Evolutionary conservation across 2,888 invertebrate genomes (phyloP).

Genomic region (Adineta ricciae): DNA sequence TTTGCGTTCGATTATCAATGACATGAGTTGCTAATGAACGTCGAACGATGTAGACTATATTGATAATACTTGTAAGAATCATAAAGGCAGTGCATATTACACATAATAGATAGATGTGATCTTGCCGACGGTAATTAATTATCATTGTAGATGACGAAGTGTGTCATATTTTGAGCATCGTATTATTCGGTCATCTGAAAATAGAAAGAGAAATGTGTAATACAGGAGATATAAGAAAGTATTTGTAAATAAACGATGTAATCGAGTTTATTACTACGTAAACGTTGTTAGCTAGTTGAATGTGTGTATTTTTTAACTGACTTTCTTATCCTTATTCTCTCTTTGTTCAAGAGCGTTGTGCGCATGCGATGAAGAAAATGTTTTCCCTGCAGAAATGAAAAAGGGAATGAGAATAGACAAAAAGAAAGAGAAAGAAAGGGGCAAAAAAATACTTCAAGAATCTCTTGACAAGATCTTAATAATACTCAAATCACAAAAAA

Average conservation of each 20-base stretch:
- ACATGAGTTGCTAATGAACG: not conserved
- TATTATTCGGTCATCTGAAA: not conserved
- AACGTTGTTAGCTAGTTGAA: no score
- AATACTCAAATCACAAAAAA: not conserved
- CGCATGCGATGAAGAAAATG: not conserved
- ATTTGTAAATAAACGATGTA: not conserved
- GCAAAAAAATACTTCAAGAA: not conserved
- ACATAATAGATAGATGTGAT: not conserved
- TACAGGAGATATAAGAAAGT: no score
- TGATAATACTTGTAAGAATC: not conserved
- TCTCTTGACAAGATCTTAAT: not conserved
- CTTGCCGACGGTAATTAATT: not conserved
- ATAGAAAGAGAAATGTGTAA: not conserved
- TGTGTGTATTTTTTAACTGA: not conserved
- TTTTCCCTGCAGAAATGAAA: not conserved
- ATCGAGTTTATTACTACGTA: not conserved
- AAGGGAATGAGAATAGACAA: not conserved
- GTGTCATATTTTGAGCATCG: no score
- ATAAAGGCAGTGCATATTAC: not conserved
- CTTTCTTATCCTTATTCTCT: not conserved
- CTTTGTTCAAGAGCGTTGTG: not conserved
- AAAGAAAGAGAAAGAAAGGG: not conserved
- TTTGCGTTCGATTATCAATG: not conserved
- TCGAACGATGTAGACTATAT: not conserved
- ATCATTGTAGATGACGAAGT: not conserved